Percentiles rank a stretch among this genome's conserved stretches.
These are phyloP conservation scores for Hemicordylus capensis DNA, from an alignment of 2,113 vertebrate species.

Conservation along the genomic window DNA sequence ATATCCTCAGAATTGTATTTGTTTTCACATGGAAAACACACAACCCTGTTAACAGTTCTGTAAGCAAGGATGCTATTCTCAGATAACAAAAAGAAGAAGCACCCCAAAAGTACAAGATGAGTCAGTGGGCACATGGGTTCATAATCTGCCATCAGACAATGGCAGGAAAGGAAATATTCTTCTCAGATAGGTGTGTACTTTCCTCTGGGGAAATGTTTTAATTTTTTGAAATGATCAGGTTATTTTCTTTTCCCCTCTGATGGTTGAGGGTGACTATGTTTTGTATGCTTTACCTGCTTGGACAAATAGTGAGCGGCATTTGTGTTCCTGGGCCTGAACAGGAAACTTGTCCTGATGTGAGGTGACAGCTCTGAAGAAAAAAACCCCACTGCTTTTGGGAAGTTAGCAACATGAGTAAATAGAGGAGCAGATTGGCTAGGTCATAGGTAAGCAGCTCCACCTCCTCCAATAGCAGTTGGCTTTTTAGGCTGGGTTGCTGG, in stretches of 20 bases:
- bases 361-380: constrained; percentile 57
- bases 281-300: constrained; percentile 67
- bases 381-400: constrained; percentile 24
- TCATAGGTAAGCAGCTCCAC: constrained; percentile 53
- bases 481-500: constrained; percentile 65
- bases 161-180: constrained; percentile 59
- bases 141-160: constrained; percentile 33
- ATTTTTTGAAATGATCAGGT: constrained; percentile 38
- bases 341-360: constrained; percentile 63
- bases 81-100: constrained; percentile 21
- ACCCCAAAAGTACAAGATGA: constrained; percentile 42
- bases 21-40: too few species aligned
- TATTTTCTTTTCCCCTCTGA: constrained; percentile 39
- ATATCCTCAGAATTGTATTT: too few species aligned
- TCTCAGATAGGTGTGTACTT: constrained; percentile 42
- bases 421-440: constrained; percentile 64
- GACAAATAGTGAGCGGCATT: constrained; percentile 65
- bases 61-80: neutral
- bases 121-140: constrained; percentile 44
- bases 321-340: constrained; percentile 39
- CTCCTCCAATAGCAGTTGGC: constrained; percentile 65
- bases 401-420: constrained; percentile 69
- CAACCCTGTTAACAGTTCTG: neutral
- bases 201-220: constrained; percentile 40
- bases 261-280: constrained; percentile 38